Evolutionary conservation across 2,113 vertebrate genomes (phyloP).

Genomic region (Tursiops truncatus): DNA sequence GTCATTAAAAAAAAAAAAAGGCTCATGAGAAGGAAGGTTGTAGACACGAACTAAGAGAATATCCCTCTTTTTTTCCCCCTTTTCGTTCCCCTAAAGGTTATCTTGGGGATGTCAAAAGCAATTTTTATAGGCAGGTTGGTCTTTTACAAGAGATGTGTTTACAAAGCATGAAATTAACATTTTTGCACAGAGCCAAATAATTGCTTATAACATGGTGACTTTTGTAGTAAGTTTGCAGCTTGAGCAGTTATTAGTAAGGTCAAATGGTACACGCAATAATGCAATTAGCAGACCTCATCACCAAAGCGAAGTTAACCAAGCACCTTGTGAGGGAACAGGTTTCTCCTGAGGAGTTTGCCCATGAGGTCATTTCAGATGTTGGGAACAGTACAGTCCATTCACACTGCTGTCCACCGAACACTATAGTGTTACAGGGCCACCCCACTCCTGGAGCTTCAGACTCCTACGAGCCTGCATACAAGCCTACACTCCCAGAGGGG

Average conservation of each 20-base stretch:
- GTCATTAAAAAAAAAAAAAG: neutral
- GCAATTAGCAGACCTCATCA: conserved; percentile 54
- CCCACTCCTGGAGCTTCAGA: neutral
- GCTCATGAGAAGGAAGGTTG: neutral
- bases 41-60: conserved; percentile 27
- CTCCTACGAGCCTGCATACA: neutral
- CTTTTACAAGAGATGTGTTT: conserved; percentile 84
- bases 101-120: conserved; percentile 76
- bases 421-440: neutral
- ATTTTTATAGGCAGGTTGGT: conserved; percentile 78
- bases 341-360: neutral
- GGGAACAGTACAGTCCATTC: neutral
- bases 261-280: conserved; percentile 60
- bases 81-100: conserved; percentile 71
- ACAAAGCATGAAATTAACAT: conserved; percentile 87
- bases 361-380: neutral
- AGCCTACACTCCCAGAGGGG: neutral
- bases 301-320: conserved; percentile 62
- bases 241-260: conserved; percentile 80
- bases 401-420: neutral
- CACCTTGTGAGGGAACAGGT: neutral
- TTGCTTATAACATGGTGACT: conserved; percentile 78
- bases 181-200: conserved; percentile 84
- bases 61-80: neutral
- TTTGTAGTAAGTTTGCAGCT: conserved; percentile 78